A percentile compares a stretch with the other conserved stretches of the same genome.
These are phyloP conservation scores for Hirtodrosophila trivittata DNA, from an alignment of 2,888 invertebrate species.

Conservation along the genomic window DNA sequence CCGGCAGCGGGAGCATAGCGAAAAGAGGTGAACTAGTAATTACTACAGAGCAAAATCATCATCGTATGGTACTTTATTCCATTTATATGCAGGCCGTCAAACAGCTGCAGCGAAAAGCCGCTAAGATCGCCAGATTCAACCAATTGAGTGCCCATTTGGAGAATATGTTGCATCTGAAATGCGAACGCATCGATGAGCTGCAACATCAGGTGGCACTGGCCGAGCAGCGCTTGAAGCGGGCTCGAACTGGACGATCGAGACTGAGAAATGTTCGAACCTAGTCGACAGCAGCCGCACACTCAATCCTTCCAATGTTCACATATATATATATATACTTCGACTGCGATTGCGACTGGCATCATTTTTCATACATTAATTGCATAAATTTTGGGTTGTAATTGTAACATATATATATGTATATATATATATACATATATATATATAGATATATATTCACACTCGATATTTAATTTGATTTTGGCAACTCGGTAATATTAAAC, in stretches of 20 bases:
- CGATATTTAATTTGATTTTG: too few relatives aligned
- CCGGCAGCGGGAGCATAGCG: background rate
- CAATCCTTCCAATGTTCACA: too few relatives aligned
- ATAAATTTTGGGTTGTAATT: too few relatives aligned
- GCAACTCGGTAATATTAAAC: too few relatives aligned
- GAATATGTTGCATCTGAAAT: constrained; percentile 64
- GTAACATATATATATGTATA: too few relatives aligned
- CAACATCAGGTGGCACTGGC: constrained; percentile 22
- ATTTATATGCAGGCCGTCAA: constrained; percentile 58
- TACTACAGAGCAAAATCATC: constrained; percentile 47
- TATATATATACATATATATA: too few relatives aligned
- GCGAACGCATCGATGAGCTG: constrained; percentile 67
- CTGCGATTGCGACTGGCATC: too few relatives aligned
- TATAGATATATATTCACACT: too few relatives aligned
- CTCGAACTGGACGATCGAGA: background rate
- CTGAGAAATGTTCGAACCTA: background rate
- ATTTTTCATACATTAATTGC: too few relatives aligned
- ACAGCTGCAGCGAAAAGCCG: constrained; percentile 49
- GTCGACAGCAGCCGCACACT: background rate
- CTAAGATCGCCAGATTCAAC: constrained; percentile 32
- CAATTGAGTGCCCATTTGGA: constrained; percentile 66
- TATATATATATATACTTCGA: background rate
- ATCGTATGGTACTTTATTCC: constrained; percentile 66
- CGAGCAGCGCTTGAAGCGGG: background rate
- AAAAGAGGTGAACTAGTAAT: constrained; percentile 34